Base-by-base conservation (phyloP, 2,797 vertebrate species). In the Chaenodraco wilsoni region DNA sequence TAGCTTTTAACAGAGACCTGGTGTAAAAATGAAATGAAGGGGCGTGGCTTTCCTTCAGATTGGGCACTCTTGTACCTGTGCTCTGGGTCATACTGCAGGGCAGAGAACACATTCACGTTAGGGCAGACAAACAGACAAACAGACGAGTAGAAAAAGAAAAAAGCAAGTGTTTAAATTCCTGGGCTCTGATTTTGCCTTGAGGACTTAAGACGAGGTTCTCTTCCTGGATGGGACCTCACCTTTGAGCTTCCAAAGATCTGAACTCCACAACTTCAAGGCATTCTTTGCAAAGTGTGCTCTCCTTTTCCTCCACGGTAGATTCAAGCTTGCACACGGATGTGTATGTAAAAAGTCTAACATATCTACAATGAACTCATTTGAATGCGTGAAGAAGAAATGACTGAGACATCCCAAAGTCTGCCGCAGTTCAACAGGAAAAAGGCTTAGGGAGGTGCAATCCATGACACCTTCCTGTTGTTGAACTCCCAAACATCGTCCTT, bases 181-280 rank as follows among this genome's bases (percentile, higher is more conserved):
- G 85, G 83, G 80, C 76, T 87, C 64, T 76, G 69, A 73, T 76
- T 81, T 77, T 78, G 77, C 9, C 72, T 68, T 80, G 81, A 73
- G 63, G 66, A 83, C 85, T 89, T 90, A 92, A 94, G 91, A 93
- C 87, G 72, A 77, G 74, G 78, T 72, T 83, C 80, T 89, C 84
- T 88, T 86, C 79, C 78, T 70, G 77, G 73, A 78, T 81, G 72
- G 67, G 78, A 70, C 72, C 73, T 89, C 73, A 75, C 74, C 69
- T 73, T 14, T 3, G 49, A 85, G 78, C 49, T 75, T 82, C 78
- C 72, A 41, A 69, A 80, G 58, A 84, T 69, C 73, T 73, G 71
- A 62, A 44, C n/a, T 83, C 84, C 74, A 84, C 56, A 41, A 72
- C 66, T 83, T 87, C 72, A 90, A 91, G 89, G 90, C 82, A 84